These are phyloP conservation scores for Nothobranchius furzeri DNA, from an alignment of 2,113 vertebrate genomes.

Conservation along the genomic window DNA sequence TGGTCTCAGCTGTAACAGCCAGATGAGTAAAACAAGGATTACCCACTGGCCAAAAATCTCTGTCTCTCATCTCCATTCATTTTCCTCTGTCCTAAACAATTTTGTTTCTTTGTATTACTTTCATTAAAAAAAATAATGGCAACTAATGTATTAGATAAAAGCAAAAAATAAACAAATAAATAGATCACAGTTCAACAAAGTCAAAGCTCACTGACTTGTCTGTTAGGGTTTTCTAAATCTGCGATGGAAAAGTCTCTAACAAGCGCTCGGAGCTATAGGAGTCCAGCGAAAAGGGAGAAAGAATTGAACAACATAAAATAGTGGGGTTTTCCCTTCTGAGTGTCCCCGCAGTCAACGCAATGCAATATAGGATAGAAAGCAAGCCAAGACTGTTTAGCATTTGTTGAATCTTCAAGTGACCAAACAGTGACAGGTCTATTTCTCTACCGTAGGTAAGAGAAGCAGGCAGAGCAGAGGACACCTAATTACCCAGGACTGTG, in stretches of 20 bases:
- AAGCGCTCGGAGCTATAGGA: slow-evolving; percentile 44
- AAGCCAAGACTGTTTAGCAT: slow-evolving; percentile 79
- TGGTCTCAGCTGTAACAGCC: slow-evolving; percentile 69
- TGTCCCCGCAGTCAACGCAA: slow-evolving; percentile 70
- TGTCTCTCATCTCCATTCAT: slow-evolving; percentile 18
- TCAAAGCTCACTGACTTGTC: slow-evolving; percentile 27
- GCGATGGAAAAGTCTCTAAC: slow-evolving; percentile 37
- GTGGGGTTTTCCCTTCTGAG: slow-evolving; percentile 55
- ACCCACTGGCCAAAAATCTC: slow-evolving; percentile 53
- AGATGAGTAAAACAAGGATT: slow-evolving; percentile 72
- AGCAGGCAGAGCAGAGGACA: slow-evolving; percentile 75
- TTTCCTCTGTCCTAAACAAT: slow-evolving; percentile 30
- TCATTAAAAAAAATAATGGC: slow-evolving; percentile 1
- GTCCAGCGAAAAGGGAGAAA: slow-evolving; percentile 64
- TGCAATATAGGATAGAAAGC: slow-evolving; percentile 74
- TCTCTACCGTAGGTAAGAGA: slow-evolving; percentile 73
- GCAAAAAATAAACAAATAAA: neutral
- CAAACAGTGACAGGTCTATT: slow-evolving; percentile 83
- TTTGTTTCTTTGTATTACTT: slow-evolving; percentile 19
- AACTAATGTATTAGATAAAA: slow-evolving; percentile 3
- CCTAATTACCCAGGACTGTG: slow-evolving; percentile 82
- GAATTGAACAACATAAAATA: slow-evolving; percentile 36
- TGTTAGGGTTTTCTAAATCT: slow-evolving; percentile 32
- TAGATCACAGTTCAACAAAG: neutral
- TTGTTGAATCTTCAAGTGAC: slow-evolving; percentile 78